Conservation (phyloP, 2,113 vertebrate genomes). For the Corythornis madagascariensis region DNA sequence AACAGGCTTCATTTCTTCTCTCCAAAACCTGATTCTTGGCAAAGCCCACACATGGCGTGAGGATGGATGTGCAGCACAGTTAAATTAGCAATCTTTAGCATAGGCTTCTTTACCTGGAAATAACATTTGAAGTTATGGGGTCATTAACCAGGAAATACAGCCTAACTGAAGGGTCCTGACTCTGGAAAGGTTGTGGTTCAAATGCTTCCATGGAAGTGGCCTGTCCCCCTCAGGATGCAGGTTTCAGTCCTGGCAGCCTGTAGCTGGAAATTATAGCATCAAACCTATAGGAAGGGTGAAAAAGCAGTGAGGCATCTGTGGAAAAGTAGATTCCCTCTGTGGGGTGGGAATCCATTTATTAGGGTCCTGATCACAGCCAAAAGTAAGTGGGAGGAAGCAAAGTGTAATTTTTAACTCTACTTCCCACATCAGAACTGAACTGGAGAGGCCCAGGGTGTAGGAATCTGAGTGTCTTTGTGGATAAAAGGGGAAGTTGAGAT, state of each 20-base stretch:
- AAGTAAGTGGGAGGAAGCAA: neutral
- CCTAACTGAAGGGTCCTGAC: neutral
- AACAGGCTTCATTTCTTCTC: accelerated
- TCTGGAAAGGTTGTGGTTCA: neutral
- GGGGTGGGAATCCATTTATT: neutral
- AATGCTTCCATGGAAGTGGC: neutral
- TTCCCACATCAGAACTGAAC: neutral
- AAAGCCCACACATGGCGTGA: neutral
- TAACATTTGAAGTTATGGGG: neutral
- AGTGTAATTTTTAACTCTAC: neutral
- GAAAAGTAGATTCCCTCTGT: neutral
- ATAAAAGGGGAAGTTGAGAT: neutral
- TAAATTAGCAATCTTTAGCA: neutral
- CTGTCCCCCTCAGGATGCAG: neutral
- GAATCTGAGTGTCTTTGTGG: neutral
- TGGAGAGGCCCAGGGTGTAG: neutral
- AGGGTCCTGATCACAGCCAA: neutral
- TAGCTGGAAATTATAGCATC: neutral
- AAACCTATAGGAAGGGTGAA: neutral
- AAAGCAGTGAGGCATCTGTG: neutral
- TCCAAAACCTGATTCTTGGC: neutral
- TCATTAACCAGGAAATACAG: neutral
- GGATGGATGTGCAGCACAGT: neutral
- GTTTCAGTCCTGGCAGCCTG: neutral
- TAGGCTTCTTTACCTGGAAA: neutral